A percentile compares a stretch with the other conserved stretches of the same genome.
Evolutionary conservation across 2,888 invertebrate genomes (phyloP).

Genomic region (Nematopogon swammerdamellus): DNA sequence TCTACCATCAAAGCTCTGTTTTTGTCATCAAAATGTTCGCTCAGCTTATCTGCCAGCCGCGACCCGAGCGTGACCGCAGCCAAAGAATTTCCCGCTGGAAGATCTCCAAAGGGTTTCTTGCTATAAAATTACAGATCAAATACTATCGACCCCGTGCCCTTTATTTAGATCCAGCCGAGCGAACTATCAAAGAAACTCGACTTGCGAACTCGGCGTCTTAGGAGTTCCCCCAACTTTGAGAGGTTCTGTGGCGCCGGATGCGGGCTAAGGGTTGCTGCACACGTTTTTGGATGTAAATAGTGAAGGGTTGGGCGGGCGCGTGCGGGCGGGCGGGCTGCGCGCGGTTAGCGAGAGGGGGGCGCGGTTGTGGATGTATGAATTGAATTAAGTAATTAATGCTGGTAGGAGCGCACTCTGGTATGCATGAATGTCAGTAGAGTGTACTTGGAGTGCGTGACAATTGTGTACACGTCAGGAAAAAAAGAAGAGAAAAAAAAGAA

Average conservation of each 20-base stretch:
- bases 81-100: neutral
- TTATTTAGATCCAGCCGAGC: slow-evolving; percentile 48
- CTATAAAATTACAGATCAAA: slow-evolving; percentile 57
- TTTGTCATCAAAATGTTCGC: neutral
- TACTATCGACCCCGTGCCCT: slow-evolving; percentile 51
- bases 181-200: slow-evolving; percentile 55
- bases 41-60: neutral
- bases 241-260: slow-evolving; percentile 43
- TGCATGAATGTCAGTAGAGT: too few relatives aligned
- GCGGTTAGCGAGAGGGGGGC: too few relatives aligned
- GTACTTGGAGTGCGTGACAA: too few relatives aligned
- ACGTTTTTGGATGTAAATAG: slow-evolving; percentile 56
- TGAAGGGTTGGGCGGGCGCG: slow-evolving; percentile 22
- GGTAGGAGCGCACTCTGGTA: slow-evolving; percentile 10
- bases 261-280: slow-evolving; percentile 32
- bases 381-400: slow-evolving; percentile 55
- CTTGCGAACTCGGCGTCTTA: slow-evolving; percentile 52
- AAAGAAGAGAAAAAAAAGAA: too few relatives aligned
- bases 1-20: too few relatives aligned
- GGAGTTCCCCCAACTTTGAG: slow-evolving; percentile 42
- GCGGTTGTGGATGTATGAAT: slow-evolving; percentile 54
- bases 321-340: too few relatives aligned
- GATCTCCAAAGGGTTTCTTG: neutral
- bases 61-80: neutral
- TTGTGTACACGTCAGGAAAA: too few relatives aligned